These are phyloP conservation scores for Flexamia atlantica DNA, from an alignment of 2,888 invertebrate species.

Conservation along the genomic window DNA sequence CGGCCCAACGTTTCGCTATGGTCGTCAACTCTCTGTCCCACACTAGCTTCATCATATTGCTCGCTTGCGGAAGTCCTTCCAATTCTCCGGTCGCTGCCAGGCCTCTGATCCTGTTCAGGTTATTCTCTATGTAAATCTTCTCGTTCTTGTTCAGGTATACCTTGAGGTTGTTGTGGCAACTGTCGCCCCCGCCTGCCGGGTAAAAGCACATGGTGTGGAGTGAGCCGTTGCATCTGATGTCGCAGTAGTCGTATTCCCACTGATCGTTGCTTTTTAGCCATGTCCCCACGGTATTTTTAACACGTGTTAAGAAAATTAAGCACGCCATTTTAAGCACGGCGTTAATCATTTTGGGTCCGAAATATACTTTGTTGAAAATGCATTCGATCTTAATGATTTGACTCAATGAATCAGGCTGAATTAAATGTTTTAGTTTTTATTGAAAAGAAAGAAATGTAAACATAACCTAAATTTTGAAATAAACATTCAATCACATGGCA, in stretches of 20 bases:
- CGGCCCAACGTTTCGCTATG: slow-evolving; percentile 33
- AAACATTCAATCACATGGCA: no score
- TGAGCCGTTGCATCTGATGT: background rate
- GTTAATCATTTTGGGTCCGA: no score
- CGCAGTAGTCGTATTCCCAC: slow-evolving; percentile 1
- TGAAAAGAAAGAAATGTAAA: no score
- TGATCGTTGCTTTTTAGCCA: no score
- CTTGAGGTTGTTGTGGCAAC: background rate
- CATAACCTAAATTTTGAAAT: no score
- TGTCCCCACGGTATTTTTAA: no score
- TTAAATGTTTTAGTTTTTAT: no score
- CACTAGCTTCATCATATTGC: slow-evolving; percentile 50
- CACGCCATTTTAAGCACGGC: no score
- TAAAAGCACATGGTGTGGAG: slow-evolving; percentile 22
- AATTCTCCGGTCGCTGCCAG: background rate
- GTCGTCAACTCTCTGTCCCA: slow-evolving; percentile 35
- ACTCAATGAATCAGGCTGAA: no score
- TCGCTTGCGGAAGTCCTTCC: background rate
- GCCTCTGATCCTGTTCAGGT: background rate
- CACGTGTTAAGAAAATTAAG: no score
- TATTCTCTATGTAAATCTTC: slow-evolving; percentile 6
- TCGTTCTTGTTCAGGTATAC: slow-evolving; percentile 2
- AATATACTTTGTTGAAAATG: no score
- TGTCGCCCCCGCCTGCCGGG: background rate
- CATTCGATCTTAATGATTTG: no score